Conservation (phyloP, 2,797 vertebrate genomes). For the Sus cebifrons region DNA sequence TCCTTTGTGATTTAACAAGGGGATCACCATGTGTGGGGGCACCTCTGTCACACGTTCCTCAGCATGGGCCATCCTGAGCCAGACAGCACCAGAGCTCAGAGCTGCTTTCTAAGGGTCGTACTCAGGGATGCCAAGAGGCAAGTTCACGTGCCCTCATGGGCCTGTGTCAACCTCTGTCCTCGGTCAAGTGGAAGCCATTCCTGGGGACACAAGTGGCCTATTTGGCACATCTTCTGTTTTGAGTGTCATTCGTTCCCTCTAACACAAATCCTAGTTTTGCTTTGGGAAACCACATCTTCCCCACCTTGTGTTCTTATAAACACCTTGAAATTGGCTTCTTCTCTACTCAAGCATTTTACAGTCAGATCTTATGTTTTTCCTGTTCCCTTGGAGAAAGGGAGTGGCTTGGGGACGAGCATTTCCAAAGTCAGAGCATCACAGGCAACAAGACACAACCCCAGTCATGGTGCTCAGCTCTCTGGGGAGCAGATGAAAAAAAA, state of each 20-base stretch:
- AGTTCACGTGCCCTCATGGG: not conserved
- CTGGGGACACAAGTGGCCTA: not conserved
- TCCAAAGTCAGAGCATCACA: not conserved
- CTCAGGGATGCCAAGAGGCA: not conserved
- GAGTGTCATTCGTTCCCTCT: not conserved
- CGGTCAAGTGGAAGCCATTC: accelerated
- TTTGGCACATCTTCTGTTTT: not conserved
- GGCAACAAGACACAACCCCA: not conserved
- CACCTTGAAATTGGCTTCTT: not conserved
- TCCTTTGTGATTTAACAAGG: too few species aligned
- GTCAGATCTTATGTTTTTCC: too few species aligned
- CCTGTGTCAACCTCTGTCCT: not conserved
- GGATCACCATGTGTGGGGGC: too few species aligned
- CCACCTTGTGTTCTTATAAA: not conserved
- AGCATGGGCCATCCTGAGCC: not conserved
- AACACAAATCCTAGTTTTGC: not conserved
- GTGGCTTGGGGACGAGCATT: not conserved
- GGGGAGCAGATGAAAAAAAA: not conserved
- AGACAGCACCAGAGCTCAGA: not conserved
- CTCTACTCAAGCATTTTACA: not conserved
- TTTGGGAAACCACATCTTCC: not conserved
- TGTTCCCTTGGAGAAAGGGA: not conserved
- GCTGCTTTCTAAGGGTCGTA: not conserved
- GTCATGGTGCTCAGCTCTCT: not conserved
- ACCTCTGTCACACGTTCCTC: too few species aligned